Percentiles rank a stretch among this genome's conserved stretches.
phyloP scores from a whole-genome alignment of 2,888 invertebrate species.

The Romanomermis culicivorax region DNA sequence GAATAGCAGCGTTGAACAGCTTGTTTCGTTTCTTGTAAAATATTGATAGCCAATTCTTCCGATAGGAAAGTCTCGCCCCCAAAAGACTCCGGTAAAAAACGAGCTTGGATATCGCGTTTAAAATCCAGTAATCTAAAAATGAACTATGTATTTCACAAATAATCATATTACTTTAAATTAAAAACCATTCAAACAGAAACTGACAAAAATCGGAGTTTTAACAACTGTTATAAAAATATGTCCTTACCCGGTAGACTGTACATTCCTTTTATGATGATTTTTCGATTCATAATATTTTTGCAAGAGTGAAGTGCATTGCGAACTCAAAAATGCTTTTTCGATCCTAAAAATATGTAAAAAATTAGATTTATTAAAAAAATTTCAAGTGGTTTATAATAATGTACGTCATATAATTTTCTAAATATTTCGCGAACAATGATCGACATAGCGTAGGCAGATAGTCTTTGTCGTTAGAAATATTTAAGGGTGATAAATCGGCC shows the following conservation, averaged over 20 bases:
- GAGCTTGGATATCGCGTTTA: conserved; percentile 72
- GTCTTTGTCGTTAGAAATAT: conserved; percentile 55
- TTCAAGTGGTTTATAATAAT: too few relatives aligned
- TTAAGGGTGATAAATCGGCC: conserved; percentile 47
- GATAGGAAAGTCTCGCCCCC: conserved; percentile 91
- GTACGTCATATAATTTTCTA: conserved; percentile 46
- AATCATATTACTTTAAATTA: too few relatives aligned
- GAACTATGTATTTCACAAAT: too few relatives aligned
- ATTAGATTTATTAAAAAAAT: not conserved
- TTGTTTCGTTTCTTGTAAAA: conserved; percentile 60
- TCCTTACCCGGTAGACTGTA: conserved; percentile 49
- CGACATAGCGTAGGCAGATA: conserved; percentile 54
- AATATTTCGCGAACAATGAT: conserved; percentile 55
- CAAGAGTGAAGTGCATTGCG: conserved; percentile 50
- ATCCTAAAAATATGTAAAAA: conserved; percentile 1
- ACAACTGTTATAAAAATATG: conserved; percentile 23
- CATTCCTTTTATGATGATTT: conserved; percentile 77
- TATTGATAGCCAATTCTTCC: conserved; percentile 70
- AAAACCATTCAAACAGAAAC: conserved; percentile 9
- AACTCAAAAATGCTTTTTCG: conserved; percentile 50
- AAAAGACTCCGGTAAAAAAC: conserved; percentile 81
- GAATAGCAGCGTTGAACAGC: conserved; percentile 69
- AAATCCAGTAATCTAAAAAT: conserved; percentile 59
- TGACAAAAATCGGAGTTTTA: conserved; percentile 8
- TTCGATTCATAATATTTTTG: conserved; percentile 71